Conservation (phyloP, 1,140 invertebrate species). For the Heterodera schachtii region DNA sequence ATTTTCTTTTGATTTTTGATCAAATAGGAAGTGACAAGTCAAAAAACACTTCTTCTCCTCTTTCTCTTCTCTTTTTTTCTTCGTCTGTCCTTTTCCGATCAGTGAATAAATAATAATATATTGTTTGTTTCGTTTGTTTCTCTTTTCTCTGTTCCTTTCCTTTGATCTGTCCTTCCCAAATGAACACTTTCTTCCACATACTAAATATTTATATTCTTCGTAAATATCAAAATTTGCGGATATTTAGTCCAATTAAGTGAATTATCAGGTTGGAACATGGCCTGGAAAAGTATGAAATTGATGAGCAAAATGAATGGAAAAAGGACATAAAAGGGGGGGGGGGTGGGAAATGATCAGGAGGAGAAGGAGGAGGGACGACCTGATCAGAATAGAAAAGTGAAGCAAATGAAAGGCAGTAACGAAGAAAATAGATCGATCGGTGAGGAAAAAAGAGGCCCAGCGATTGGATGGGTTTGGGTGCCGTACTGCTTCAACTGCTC, state of each 20-base stretch:
- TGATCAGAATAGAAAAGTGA: background rate
- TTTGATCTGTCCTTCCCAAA: background rate
- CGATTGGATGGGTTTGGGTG: background rate
- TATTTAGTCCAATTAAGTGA: slow-evolving; percentile 12
- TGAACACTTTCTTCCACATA: background rate
- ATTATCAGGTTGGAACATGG: background rate
- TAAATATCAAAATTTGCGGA: slow-evolving; percentile 1
- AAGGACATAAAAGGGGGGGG: background rate
- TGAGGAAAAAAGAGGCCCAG: background rate
- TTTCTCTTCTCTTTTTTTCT: too few relatives aligned
- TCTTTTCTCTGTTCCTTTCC: background rate
- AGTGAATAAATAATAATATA: too few relatives aligned
- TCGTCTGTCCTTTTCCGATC: too few relatives aligned
- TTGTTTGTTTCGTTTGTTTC: too few relatives aligned
- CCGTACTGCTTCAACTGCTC: background rate
- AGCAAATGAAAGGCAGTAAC: background rate
- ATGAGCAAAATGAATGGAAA: background rate
- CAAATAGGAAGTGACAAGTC: too few relatives aligned
- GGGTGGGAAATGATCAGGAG: too few relatives aligned
- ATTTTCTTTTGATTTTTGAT: too few relatives aligned
- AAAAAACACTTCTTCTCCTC: too few relatives aligned
- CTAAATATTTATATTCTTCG: too few relatives aligned
- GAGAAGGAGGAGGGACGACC: background rate
- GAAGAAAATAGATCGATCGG: background rate
- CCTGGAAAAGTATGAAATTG: background rate